These are phyloP conservation scores for Perithous albicinctus DNA, from an alignment of 2,888 invertebrate genomes.

Conservation along the genomic window DNA sequence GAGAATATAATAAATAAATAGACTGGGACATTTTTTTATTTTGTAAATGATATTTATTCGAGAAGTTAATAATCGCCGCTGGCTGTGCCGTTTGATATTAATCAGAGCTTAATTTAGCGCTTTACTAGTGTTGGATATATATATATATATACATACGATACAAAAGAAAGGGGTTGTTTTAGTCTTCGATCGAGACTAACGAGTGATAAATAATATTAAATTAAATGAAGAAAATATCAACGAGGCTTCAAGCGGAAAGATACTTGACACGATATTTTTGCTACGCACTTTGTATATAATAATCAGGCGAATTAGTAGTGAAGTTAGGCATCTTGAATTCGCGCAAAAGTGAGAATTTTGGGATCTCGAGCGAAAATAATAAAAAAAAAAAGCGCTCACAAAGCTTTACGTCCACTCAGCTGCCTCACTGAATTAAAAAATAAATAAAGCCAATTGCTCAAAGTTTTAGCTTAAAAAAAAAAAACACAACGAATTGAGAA, in stretches of 20 bases:
- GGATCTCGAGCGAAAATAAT: neutral
- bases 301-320: constrained; percentile 41
- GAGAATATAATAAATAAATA: neutral
- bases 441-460: constrained; percentile 43
- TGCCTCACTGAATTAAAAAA: constrained; percentile 28
- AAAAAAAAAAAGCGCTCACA: no score
- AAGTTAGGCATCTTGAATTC: constrained; percentile 28
- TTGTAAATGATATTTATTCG: neutral
- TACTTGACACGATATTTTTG: constrained; percentile 75
- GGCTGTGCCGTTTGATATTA: constrained; percentile 72
- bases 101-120: constrained; percentile 71
- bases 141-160: no score
- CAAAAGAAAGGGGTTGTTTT: neutral
- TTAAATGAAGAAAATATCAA: neutral
- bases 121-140: constrained; percentile 45
- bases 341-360: neutral
- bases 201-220: constrained; percentile 21
- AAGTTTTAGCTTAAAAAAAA: constrained; percentile 21
- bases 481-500: neutral
- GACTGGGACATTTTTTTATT: constrained; percentile 3
- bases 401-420: constrained; percentile 31
- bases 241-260: constrained; percentile 17
- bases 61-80: constrained; percentile 45
- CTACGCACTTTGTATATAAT: constrained; percentile 73
- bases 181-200: constrained; percentile 2